Conservation (phyloP, 30 jellyfish, hydroid and myxozoan species). For the Nemopilema nomurai region DNA sequence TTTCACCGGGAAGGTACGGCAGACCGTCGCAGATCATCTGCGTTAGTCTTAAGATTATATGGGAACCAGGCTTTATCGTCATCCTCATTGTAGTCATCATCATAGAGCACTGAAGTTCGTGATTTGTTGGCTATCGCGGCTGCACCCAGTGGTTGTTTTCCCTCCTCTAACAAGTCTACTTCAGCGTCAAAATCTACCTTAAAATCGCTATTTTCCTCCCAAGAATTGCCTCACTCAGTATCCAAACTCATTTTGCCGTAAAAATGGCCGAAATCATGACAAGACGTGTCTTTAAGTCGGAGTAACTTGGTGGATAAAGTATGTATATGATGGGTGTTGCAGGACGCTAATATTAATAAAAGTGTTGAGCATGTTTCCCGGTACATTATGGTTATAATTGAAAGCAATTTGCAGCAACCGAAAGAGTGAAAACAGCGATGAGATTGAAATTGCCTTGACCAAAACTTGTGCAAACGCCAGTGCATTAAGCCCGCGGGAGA, state of each 20-base stretch:
- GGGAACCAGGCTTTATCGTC: not conserved
- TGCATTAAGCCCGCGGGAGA: too few relatives aligned
- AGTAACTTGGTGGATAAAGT: too few relatives aligned
- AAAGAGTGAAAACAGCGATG: too few relatives aligned
- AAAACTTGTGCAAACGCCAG: too few relatives aligned
- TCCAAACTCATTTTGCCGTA: not conserved
- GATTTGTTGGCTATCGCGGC: not conserved
- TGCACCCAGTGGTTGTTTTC: not conserved
- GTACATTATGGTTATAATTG: too few relatives aligned
- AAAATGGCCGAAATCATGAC: too few relatives aligned
- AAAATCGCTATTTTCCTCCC: slow-evolving; percentile 5
- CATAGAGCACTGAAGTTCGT: not conserved
- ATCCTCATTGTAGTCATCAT: not conserved
- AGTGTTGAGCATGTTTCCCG: too few relatives aligned
- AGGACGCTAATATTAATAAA: too few relatives aligned
- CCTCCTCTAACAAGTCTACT: not conserved
- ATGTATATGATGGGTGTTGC: too few relatives aligned
- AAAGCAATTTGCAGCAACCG: too few relatives aligned
- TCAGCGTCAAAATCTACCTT: not conserved
- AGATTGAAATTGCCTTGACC: too few relatives aligned
- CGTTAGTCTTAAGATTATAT: not conserved
- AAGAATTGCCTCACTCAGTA: not conserved
- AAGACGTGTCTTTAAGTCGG: too few relatives aligned
- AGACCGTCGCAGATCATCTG: not conserved
- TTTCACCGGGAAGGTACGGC: not conserved